Percentiles rank a stretch among this genome's conserved stretches.
These are phyloP conservation scores for Tachystola acroxantha DNA, from an alignment of 2,888 invertebrate genomes.

Conservation along the genomic window DNA sequence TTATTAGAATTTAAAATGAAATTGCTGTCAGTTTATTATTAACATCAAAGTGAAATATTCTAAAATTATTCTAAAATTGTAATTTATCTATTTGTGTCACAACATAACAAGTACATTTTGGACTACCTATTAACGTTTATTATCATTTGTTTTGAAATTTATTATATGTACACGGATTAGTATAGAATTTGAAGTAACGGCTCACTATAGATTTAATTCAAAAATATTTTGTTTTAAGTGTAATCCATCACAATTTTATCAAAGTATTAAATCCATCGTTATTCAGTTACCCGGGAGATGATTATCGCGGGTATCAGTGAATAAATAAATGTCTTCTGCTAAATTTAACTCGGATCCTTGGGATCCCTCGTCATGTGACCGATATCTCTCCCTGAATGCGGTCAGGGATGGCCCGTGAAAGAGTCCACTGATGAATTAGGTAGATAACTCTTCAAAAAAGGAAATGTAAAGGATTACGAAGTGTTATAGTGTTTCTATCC, in stretches of 20 bases:
- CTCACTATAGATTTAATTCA: no score
- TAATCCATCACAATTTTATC: constrained; percentile 21
- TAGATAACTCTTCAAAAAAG: constrained; percentile 68
- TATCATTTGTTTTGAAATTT: no score
- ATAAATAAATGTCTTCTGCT: constrained; percentile 76
- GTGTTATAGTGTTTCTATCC: no score
- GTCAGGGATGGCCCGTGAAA: constrained; percentile 65
- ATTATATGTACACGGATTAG: no score
- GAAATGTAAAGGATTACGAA: constrained; percentile 22
- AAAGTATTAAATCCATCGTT: constrained; percentile 24
- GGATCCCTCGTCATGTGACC: constrained; percentile 66
- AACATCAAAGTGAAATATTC: no score
- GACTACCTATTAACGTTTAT: no score
- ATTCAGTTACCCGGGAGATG: constrained; percentile 52
- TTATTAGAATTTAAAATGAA: no score
- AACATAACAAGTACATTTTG: no score
- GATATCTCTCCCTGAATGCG: constrained; percentile 65
- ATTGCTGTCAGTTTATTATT: no score
- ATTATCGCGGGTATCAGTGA: constrained; percentile 57
- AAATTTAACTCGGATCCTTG: constrained; percentile 72
- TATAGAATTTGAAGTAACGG: no score
- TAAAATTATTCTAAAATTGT: no score
- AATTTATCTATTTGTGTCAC: no score
- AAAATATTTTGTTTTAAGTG: constrained; percentile 6
- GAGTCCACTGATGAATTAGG: constrained; percentile 74